Conservation (phyloP, 2,797 vertebrate genomes). For the Tenualosa thibaudeaui region DNA sequence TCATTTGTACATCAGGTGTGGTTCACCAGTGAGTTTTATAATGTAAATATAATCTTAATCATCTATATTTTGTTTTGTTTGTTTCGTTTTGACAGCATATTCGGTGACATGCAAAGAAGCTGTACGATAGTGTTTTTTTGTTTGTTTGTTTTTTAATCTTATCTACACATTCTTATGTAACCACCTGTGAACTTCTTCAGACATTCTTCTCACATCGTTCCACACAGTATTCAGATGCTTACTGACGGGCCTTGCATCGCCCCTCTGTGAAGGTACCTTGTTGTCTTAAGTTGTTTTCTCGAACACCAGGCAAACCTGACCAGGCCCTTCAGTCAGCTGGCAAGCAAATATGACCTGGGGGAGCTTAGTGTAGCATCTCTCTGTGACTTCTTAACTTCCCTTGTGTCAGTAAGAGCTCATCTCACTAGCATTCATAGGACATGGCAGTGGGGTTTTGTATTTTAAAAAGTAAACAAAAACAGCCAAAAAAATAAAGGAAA, state of each 20-base stretch:
- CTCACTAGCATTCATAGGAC: constrained; percentile 60
- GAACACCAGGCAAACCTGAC: constrained; percentile 47
- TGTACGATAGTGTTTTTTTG: constrained; percentile 2
- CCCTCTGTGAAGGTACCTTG: constrained; percentile 57
- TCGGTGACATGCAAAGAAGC: not conserved
- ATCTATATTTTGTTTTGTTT: constrained; percentile 3
- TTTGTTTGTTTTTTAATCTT: not conserved
- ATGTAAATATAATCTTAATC: constrained; percentile 41
- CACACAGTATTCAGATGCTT: constrained; percentile 72
- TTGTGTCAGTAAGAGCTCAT: constrained; percentile 68
- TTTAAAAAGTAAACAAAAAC: not conserved
- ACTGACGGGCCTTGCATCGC: constrained; percentile 59
- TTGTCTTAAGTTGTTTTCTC: constrained; percentile 53
- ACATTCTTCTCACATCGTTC: constrained; percentile 50
- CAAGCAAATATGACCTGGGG: constrained; percentile 52
- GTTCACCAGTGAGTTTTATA: constrained; percentile 18
- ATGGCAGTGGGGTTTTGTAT: constrained; percentile 1
- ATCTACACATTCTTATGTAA: not conserved
- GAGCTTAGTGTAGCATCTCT: constrained; percentile 58
- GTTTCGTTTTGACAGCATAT: not conserved
- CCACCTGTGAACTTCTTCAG: not conserved
- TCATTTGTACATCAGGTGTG: constrained; percentile 25
- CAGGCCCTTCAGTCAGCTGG: constrained; percentile 44
- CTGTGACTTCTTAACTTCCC: constrained; percentile 56
- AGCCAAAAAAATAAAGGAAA: not conserved